Percentiles rank a stretch among this genome's conserved stretches.
phyloP scores from a whole-genome alignment of 2,888 invertebrate genomes.

The Melieria picta region DNA sequence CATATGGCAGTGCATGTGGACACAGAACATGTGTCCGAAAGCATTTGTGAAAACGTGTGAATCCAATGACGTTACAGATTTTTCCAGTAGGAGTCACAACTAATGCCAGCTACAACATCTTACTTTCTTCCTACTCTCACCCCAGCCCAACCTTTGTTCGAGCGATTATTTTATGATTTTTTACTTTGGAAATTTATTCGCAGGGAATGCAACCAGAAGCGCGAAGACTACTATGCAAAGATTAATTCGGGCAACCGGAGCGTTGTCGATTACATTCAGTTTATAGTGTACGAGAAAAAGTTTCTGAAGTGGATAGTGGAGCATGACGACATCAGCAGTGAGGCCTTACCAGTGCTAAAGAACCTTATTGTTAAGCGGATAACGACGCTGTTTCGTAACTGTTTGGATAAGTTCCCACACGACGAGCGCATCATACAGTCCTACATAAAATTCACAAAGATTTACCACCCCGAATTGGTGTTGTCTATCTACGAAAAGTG shows the following conservation, averaged over 20 bases:
- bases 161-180: too few relatives aligned
- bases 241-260: slow-evolving; percentile 51
- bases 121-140: too few relatives aligned
- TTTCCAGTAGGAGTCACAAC: too few relatives aligned
- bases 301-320: slow-evolving; percentile 53
- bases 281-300: slow-evolving; percentile 59
- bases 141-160: too few relatives aligned
- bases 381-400: slow-evolving; percentile 78
- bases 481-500: slow-evolving; percentile 72
- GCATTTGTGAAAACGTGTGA: too few relatives aligned
- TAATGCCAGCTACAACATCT: too few relatives aligned
- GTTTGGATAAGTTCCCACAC: slow-evolving; percentile 75
- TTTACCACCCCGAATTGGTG: slow-evolving; percentile 70
- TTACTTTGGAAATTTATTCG: too few relatives aligned
- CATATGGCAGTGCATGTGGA: too few relatives aligned
- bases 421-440: slow-evolving; percentile 81
- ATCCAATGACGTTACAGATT: too few relatives aligned
- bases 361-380: slow-evolving; percentile 76
- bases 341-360: slow-evolving; percentile 64
- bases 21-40: too few relatives aligned
- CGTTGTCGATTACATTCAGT: slow-evolving; percentile 56
- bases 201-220: slow-evolving; percentile 54
- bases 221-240: slow-evolving; percentile 56
- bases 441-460: slow-evolving; percentile 82
- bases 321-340: slow-evolving; percentile 65